Evolutionary conservation across 1,140 invertebrate genomes (phyloP), one percentile per base, ranked within the genome.

Genomic region (Lanistes nyassanus): DNA sequence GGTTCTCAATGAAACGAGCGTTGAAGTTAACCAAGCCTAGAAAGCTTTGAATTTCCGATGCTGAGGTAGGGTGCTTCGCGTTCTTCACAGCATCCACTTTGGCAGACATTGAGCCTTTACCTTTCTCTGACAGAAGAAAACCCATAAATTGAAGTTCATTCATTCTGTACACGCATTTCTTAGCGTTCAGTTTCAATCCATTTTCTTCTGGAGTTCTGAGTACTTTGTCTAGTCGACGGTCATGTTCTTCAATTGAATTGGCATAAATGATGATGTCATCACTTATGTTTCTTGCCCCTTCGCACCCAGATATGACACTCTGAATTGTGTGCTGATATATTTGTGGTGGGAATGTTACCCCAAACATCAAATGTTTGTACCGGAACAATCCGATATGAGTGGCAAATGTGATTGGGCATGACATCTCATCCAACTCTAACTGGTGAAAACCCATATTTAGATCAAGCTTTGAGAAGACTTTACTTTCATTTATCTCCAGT

Each of bases 401-500:
- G 7, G 62, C 62, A 37, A 65, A 65, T 31, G 62, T 65, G 7
- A 65, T 36, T 11, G 31, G 62, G 5, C 62, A 37, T 31, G 62
- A 65, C n/a, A 11, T 37, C 39, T 65, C 11, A 19, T 29, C n/a
- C 19, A 65, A 26, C 29, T 65, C 62, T 7, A 34, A 13, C 7
- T 65, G 62, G 31, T 34, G 11, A 36, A 65, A 65, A 11, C 62
- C 62, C 62, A 29, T 31, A 19, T 65, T 65, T 23, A 65, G 62
- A 65, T 65, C 62, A 31, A 34, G 62, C 39, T 65, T 65, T 65
- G 62, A 65, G 29, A 65, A 65, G 16, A 65, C 62, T 23, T 29
- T 26, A 37, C 62, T 39, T 23, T 37, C 62, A 36, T 65, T 65
- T 26, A 65, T 65, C 7, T 65, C 62, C 19, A 34, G 31, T 4